A percentile compares a stretch with the other conserved stretches of the same genome.
Conservation (phyloP, 2,888 invertebrate species). For the Caenorhabditis doughertyi region DNA sequence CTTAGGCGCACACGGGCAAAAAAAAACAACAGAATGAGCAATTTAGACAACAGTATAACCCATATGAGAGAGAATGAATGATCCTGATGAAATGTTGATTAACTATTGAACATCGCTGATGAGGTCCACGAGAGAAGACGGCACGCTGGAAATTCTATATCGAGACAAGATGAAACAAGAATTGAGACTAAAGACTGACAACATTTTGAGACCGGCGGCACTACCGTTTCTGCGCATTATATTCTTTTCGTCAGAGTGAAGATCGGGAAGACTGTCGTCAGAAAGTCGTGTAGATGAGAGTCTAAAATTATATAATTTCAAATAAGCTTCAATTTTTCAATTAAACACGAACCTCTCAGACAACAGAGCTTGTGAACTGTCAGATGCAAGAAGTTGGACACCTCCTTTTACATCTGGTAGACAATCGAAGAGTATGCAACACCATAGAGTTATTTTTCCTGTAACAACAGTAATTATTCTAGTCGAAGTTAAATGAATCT, state of each 20-base stretch:
- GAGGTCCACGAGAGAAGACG: constrained; percentile 69
- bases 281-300: constrained; percentile 70
- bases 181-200: constrained; percentile 59
- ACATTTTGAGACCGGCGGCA: constrained; percentile 76
- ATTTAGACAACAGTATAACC: constrained; percentile 54
- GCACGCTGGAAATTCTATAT: constrained; percentile 66
- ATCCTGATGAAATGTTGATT: not conserved
- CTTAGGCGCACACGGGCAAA: constrained; percentile 22
- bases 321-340: not conserved
- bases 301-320: constrained; percentile 37
- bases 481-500: not conserved
- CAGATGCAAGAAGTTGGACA: constrained; percentile 70
- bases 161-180: not conserved
- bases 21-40: constrained; percentile 49
- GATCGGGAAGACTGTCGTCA: constrained; percentile 79
- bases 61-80: constrained; percentile 45
- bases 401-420: constrained; percentile 79
- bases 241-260: constrained; percentile 82
- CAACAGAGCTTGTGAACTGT: constrained; percentile 78
- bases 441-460: constrained; percentile 74
- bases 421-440: constrained; percentile 79
- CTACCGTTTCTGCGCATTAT: constrained; percentile 78
- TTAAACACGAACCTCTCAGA: constrained; percentile 54
- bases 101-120: constrained; percentile 66
- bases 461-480: constrained; percentile 30